A percentile compares a stretch with the other conserved stretches of the same genome.
These are phyloP conservation scores for Halocynthia roretzi DNA, from an alignment of 23 tunicate genomes.

Conservation along the genomic window DNA sequence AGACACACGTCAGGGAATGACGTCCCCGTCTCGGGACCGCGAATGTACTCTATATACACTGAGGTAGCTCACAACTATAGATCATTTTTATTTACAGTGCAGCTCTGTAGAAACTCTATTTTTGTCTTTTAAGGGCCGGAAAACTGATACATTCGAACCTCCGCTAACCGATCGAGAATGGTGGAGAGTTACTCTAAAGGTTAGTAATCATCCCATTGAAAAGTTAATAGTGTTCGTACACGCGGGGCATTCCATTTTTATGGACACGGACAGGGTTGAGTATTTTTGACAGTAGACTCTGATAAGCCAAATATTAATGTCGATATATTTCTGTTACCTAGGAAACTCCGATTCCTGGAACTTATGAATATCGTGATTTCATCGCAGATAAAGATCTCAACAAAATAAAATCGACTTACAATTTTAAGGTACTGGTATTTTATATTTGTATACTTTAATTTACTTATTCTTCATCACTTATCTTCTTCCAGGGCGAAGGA, in stretches of 20 bases:
- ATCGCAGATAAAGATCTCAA: slow-evolving; percentile 69
- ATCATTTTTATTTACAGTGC: neutral
- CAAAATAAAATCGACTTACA: slow-evolving; percentile 60
- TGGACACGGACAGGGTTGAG: too few species aligned
- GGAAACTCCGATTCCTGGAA: slow-evolving; percentile 92
- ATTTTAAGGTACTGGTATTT: slow-evolving; percentile 33
- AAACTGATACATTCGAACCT: slow-evolving; percentile 41
- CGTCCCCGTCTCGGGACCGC: neutral
- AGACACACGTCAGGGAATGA: slow-evolving; percentile 7
- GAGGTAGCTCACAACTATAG: slow-evolving; percentile 7
- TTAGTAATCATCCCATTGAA: neutral
- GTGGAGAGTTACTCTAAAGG: slow-evolving; percentile 89
- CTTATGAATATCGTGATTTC: slow-evolving; percentile 63
- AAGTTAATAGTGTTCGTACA: neutral
- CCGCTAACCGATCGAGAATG: slow-evolving; percentile 72
- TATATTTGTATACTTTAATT: neutral
- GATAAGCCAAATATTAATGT: too few species aligned
- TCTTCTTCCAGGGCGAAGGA: slow-evolving; percentile 47
- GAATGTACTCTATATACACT: slow-evolving; percentile 44
- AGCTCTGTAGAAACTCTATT: neutral
- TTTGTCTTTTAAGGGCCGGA: neutral
- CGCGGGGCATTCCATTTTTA: too few species aligned
- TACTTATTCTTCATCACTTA: neutral
- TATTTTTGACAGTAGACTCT: too few species aligned
- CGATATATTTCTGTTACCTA: neutral